phyloP scores from a whole-genome alignment of 2,113 vertebrate species.

The zebrafish (Danio rerio) region DNA sequence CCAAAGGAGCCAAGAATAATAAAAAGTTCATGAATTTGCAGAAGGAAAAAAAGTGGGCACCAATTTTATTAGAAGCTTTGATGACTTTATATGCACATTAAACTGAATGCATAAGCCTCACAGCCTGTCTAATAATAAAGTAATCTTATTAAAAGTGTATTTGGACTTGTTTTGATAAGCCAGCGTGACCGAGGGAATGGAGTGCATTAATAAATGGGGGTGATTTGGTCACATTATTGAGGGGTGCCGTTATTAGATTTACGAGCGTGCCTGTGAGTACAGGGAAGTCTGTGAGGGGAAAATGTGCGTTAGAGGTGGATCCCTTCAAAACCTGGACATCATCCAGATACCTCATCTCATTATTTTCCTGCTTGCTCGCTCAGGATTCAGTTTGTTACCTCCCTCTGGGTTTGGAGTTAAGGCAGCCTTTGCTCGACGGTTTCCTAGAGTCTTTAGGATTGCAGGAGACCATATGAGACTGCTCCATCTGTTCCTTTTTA shows the following conservation, averaged over 20 bases:
- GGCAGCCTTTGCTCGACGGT: neutral
- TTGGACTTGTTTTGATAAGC: neutral
- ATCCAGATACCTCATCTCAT: conserved; percentile 40
- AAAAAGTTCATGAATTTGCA: neutral
- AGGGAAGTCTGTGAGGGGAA: neutral
- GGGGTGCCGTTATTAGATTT: conserved; percentile 47
- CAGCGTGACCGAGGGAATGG: neutral
- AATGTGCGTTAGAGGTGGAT: neutral
- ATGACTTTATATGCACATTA: conserved; percentile 40
- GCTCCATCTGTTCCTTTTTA: conserved; percentile 12
- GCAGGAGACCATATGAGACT: neutral
- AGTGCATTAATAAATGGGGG: conserved; percentile 39
- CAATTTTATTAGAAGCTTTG: conserved; percentile 30
- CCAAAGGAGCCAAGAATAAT: neutral
- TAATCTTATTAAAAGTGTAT: neutral
- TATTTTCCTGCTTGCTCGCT: conserved; percentile 36
- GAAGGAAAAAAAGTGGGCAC: neutral
- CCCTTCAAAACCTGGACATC: conserved; percentile 21
- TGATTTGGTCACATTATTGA: conserved; percentile 47
- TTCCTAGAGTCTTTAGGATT: neutral
- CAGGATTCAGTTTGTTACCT: conserved; percentile 27
- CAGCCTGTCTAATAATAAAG: neutral
- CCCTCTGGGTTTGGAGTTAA: neutral
- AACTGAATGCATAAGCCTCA: neutral
- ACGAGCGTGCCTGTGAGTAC: conserved; percentile 28